These are phyloP conservation scores for Macroramphosus scolopax DNA, from an alignment of 2,797 vertebrate species.

Conservation along the genomic window DNA sequence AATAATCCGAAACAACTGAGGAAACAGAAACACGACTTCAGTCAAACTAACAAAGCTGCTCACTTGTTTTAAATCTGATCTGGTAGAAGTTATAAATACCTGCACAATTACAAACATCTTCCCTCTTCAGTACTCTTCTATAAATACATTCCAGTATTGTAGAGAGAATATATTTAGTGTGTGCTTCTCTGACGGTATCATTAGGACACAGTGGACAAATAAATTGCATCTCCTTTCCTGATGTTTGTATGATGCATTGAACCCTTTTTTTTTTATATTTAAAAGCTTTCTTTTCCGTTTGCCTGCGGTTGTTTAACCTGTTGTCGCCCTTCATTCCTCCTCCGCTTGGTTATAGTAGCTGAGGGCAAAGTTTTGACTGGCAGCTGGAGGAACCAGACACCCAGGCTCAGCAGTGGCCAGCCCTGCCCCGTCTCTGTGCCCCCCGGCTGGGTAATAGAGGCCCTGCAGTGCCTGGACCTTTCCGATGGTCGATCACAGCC, in stretches of 20 bases:
- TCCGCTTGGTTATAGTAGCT: constrained; percentile 66
- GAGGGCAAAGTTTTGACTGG: constrained; percentile 74
- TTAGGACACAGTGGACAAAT: constrained; percentile 25
- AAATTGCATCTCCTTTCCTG: constrained; percentile 23
- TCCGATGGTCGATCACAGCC: constrained; percentile 63
- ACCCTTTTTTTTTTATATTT: constrained; percentile 24
- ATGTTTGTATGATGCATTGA: constrained; percentile 44
- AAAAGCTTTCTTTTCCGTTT: constrained; percentile 40
- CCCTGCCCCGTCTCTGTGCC: constrained; percentile 69
- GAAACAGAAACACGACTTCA: no score
- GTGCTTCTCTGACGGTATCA: constrained; percentile 23
- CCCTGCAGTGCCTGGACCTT: constrained; percentile 68
- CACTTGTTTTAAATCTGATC: constrained; percentile 59
- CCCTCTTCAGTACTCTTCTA: constrained; percentile 24
- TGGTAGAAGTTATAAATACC: constrained; percentile 67
- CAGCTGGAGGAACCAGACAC: constrained; percentile 77
- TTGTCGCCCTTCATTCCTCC: constrained; percentile 58
- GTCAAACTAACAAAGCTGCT: constrained; percentile 59
- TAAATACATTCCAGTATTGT: constrained; percentile 43
- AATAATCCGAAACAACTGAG: constrained; percentile 32
- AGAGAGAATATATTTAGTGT: constrained; percentile 33
- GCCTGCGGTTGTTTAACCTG: constrained; percentile 73
- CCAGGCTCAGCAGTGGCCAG: constrained; percentile 68
- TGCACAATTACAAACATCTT: constrained; percentile 45
- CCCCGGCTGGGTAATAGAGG: constrained; percentile 67